Conservation (phyloP, 2,888 invertebrate genomes). For the Mallateleia sp. region DNA sequence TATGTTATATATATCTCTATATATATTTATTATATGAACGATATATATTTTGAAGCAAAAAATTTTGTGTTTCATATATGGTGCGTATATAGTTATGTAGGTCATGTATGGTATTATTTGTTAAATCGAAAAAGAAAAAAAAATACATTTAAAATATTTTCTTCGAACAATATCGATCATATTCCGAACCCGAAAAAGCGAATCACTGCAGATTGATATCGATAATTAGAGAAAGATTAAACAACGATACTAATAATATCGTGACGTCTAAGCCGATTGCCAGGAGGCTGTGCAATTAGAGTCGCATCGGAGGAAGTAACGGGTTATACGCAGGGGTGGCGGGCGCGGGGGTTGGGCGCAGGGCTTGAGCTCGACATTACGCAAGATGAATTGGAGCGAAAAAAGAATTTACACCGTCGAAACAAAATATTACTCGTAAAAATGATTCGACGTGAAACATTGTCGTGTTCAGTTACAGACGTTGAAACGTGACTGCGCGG, state of each 20-base stretch:
- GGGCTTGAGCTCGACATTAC: constrained; percentile 33
- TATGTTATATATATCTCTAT: too few relatives aligned
- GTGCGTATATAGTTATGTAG: too few relatives aligned
- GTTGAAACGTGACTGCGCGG: constrained; percentile 39
- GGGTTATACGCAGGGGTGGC: constrained; percentile 32
- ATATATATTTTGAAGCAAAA: too few relatives aligned
- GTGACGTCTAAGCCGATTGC: constrained; percentile 55
- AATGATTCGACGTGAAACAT: constrained; percentile 36
- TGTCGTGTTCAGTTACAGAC: constrained; percentile 23
- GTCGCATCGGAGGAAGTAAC: constrained; percentile 50
- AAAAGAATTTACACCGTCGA: constrained; percentile 50
- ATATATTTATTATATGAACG: too few relatives aligned
- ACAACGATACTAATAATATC: constrained; percentile 41
- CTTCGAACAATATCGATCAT: too few relatives aligned
- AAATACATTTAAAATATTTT: too few relatives aligned
- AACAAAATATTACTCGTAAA: constrained; percentile 53
- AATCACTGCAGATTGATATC: neutral
- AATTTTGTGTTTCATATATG: too few relatives aligned
- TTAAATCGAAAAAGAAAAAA: too few relatives aligned
- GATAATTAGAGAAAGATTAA: constrained; percentile 46
- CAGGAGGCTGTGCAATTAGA: constrained; percentile 46
- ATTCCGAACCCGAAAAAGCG: constrained; percentile 5
- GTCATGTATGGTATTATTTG: too few relatives aligned
- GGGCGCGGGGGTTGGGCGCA: constrained; percentile 4
- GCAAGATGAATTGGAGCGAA: constrained; percentile 46